A percentile compares a stretch with the other conserved stretches of the same genome.
Evolutionary conservation across 2,113 vertebrate genomes (phyloP).

Genomic region (Anoplopoma fimbria): DNA sequence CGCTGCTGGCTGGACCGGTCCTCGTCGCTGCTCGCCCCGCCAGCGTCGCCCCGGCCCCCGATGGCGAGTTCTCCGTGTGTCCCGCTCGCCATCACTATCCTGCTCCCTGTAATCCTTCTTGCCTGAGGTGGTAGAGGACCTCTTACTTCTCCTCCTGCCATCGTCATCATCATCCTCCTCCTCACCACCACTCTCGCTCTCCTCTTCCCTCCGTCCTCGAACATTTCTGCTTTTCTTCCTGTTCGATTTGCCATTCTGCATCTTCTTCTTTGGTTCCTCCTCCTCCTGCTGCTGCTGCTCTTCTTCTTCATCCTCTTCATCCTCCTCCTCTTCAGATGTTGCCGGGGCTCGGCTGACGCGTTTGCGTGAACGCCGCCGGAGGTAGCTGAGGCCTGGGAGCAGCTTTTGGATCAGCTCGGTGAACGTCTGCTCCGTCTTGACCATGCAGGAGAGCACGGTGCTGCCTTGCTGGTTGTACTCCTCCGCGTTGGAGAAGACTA

Average conservation of each 20-base stretch:
- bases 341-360: slow-evolving; percentile 65
- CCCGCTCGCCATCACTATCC: slow-evolving; percentile 81
- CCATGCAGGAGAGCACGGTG: slow-evolving; percentile 90
- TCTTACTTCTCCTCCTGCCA: slow-evolving; percentile 76
- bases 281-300: slow-evolving; percentile 45
- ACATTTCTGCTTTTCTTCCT: slow-evolving; percentile 44
- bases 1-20: slow-evolving; percentile 76
- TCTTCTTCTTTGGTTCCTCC: slow-evolving; percentile 62
- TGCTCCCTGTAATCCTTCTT: slow-evolving; percentile 82
- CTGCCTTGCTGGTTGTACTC: slow-evolving; percentile 93
- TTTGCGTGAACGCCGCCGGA: slow-evolving; percentile 89
- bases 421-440: slow-evolving; percentile 93
- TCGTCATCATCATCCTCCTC: slow-evolving; percentile 29
- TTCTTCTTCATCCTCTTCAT: slow-evolving; percentile 58
- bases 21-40: slow-evolving; percentile 74
- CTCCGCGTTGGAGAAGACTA: slow-evolving; percentile 95
- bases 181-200: slow-evolving; percentile 68
- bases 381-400: slow-evolving; percentile 90
- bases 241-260: slow-evolving; percentile 75
- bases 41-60: slow-evolving; percentile 17
- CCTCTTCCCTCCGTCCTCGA: slow-evolving; percentile 33
- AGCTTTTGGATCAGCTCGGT: slow-evolving; percentile 92
- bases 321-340: slow-evolving; percentile 67
- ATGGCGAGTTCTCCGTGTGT: slow-evolving; percentile 76
- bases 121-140: slow-evolving; percentile 61